Base-by-base conservation (phyloP, 2,797 vertebrate genomes). In the Phoxinus dragarum region DNA sequence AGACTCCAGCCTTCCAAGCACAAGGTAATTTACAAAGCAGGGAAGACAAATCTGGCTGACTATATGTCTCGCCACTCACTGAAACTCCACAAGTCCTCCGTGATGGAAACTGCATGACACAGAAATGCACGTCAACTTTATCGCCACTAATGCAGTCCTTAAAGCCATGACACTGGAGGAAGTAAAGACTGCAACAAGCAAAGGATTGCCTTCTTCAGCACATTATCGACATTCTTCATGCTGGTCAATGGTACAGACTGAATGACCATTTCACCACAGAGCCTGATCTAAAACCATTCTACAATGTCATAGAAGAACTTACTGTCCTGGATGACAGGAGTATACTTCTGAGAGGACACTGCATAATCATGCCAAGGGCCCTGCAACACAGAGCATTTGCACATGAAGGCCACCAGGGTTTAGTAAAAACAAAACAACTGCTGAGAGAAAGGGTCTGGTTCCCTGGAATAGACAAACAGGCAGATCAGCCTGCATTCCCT, bases 401-500 rank as follows among this genome's bases (percentile, higher is more conserved):
- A 6, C 44, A 49, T 52, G 27, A 81, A 38, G 44, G 64, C 64
- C 42, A 81, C 36, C 64, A 69, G 19, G 79, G 64, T 12, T 12
- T 52, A 17, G 61, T 34, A 40, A 0, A 69, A 44, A 80, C 42
- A 7, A 80, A 80, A 47, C 38, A 31, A 6, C 59, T 80, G 17
- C 40, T 80, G n/a, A 44, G 61, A 44, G 40, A 80, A 47, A 73
- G 31, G 16, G n/a, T 73, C 17, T 73, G 71, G 71, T 47, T 73
- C 12, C 42, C 42, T 2, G 23, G 42, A 27, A 49, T 31, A n/a
- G 40, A 47, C n/a, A 47, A 47, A 7, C 6, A 44, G 42, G 40
- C 6, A 27, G 71, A n/a, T 72, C 71, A 27, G 6, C 16, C n/a
- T 44, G 78, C 31, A 44, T 80, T 23, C 14, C 31, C 17, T 44